These are phyloP conservation scores for Diarsia dahlii DNA, from an alignment of 2,888 invertebrate species.

Conservation along the genomic window DNA sequence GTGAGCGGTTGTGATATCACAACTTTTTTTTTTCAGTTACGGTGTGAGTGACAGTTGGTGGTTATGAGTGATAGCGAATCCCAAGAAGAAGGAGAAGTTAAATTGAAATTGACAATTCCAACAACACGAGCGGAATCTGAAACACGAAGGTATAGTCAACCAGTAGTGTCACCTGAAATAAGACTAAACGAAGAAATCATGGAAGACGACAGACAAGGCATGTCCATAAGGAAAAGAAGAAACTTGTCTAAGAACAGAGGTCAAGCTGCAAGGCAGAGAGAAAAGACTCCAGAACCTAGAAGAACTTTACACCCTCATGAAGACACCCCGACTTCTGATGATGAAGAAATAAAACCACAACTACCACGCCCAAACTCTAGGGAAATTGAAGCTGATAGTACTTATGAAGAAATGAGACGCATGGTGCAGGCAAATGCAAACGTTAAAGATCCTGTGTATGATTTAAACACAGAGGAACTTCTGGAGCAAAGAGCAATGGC, in stretches of 20 bases:
- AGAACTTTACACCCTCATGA: slow-evolving; percentile 89
- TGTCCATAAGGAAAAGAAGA: slow-evolving; percentile 91
- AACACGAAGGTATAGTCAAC: slow-evolving; percentile 78
- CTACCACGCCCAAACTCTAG: slow-evolving; percentile 75
- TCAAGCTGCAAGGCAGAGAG: slow-evolving; percentile 86
- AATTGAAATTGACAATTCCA: slow-evolving; percentile 78
- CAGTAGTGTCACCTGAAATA: slow-evolving; percentile 75
- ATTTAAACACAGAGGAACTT: slow-evolving; percentile 85
- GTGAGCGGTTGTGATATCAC: slow-evolving; percentile 71
- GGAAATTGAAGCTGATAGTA: slow-evolving; percentile 88
- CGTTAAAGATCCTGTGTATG: slow-evolving; percentile 87
- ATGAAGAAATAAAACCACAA: slow-evolving; percentile 81
- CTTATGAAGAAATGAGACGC: slow-evolving; percentile 88
- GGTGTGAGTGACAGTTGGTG: slow-evolving; percentile 58
- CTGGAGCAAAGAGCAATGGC: slow-evolving; percentile 85
- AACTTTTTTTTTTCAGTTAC: slow-evolving; percentile 77
- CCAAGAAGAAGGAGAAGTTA: slow-evolving; percentile 69
- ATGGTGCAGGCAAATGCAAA: slow-evolving; percentile 83
- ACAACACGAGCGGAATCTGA: slow-evolving; percentile 81
- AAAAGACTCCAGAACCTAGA: slow-evolving; percentile 89
- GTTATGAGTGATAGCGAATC: slow-evolving; percentile 82
- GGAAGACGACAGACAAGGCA: slow-evolving; percentile 86
- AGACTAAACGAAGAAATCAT: slow-evolving; percentile 73
- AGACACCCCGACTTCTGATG: slow-evolving; percentile 92
- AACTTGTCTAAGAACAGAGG: slow-evolving; percentile 91